Evolutionary conservation across 2,797 vertebrate genomes (phyloP).

Genomic region (Microchirus variegatus): DNA sequence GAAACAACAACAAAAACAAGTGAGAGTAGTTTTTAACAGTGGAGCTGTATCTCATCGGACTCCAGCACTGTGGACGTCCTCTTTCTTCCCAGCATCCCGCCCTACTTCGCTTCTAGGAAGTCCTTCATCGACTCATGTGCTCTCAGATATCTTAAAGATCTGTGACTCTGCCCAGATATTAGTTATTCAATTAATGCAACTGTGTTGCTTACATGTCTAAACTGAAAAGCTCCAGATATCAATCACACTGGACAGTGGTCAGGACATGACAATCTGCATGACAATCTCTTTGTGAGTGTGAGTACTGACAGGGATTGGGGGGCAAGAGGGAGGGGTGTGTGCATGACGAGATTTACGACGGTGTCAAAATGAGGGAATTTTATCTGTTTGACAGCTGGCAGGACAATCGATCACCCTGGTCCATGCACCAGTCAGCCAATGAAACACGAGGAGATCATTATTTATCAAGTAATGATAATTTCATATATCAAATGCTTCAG

Average conservation of each 20-base stretch:
- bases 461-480: constrained; percentile 54
- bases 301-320: constrained; percentile 8
- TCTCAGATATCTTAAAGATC: constrained; percentile 40
- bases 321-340: not conserved
- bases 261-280: constrained; percentile 25
- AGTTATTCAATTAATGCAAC: constrained; percentile 54
- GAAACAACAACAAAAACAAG: not conserved
- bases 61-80: constrained; percentile 15
- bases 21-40: not conserved
- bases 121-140: constrained; percentile 22
- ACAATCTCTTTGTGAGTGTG: constrained; percentile 31
- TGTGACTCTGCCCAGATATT: constrained; percentile 23
- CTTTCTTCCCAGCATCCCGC: constrained; percentile 35
- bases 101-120: constrained; percentile 54
- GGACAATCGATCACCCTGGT: constrained; percentile 60
- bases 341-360: constrained; percentile 66
- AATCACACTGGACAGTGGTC: constrained; percentile 53
- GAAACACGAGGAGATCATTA: constrained; percentile 46
- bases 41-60: constrained; percentile 16
- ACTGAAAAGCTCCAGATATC: constrained; percentile 54
- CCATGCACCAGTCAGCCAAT: constrained; percentile 44
- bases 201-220: constrained; percentile 33
- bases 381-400: constrained; percentile 62
- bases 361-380: constrained; percentile 60
- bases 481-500: constrained; percentile 25